Conservation (phyloP, 2,888 invertebrate genomes). For the Leptinotarsa haldemani region DNA sequence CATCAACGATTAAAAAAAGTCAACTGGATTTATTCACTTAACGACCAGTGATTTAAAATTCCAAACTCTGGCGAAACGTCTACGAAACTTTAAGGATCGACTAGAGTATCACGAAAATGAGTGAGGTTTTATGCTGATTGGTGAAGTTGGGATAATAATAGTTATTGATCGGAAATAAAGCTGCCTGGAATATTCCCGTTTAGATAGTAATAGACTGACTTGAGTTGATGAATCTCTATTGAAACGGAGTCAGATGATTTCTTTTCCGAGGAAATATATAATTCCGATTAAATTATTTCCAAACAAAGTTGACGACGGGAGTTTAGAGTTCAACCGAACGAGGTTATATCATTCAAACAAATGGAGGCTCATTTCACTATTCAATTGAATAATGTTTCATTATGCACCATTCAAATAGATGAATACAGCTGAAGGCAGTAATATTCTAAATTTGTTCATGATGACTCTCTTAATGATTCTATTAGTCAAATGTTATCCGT, state of each 20-base stretch:
- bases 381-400: no score
- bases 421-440: no score
- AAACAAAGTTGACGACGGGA: background rate
- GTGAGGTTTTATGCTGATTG: conserved; percentile 36
- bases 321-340: background rate
- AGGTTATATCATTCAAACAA: no score
- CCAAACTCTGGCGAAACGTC: conserved; percentile 8
- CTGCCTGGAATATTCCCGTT: background rate
- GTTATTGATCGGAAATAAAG: conserved; percentile 24
- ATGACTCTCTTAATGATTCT: no score
- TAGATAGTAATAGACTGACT: background rate
- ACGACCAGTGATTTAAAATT: conserved; percentile 22
- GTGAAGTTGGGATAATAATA: conserved; percentile 35
- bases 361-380: no score
- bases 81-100: conserved; percentile 29
- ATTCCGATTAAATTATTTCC: no score
- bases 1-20: background rate
- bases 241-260: background rate
- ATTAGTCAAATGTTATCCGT: no score
- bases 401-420: no score
- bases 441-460: no score
- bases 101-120: conserved; percentile 32
- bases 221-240: background rate
- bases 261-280: no score
- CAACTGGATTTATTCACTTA: background rate